Conservation (phyloP, 92 coral and sea anemone genomes). For the Ricordea florida region DNA sequence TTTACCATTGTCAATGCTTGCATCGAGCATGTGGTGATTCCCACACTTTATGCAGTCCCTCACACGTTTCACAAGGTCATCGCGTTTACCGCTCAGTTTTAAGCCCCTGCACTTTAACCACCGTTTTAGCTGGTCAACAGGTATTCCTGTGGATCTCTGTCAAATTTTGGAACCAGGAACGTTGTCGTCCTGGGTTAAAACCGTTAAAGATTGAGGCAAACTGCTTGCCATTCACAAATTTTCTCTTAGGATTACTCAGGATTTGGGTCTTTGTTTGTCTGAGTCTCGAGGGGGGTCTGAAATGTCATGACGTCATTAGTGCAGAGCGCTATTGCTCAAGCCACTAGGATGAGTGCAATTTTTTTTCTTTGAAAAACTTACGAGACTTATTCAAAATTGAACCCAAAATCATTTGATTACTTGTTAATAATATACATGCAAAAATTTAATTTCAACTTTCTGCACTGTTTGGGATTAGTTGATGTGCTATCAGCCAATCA, state of each 20-base stretch:
- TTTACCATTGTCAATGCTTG: constrained; percentile 31
- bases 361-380: too few relatives aligned
- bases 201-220: constrained; percentile 31
- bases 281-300: constrained; percentile 11
- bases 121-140: constrained; percentile 54
- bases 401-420: too few relatives aligned
- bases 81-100: constrained; percentile 52
- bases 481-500: too few relatives aligned
- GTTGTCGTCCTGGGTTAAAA: constrained; percentile 36
- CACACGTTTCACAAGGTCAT: constrained; percentile 49
- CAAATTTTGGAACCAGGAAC: constrained; percentile 64
- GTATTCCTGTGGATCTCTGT: constrained; percentile 57
- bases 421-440: too few relatives aligned
- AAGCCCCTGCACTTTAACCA: constrained; percentile 62
- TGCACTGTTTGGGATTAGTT: too few relatives aligned
- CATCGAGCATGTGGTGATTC: constrained; percentile 37
- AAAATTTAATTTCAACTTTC: too few relatives aligned
- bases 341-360: too few relatives aligned
- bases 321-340: constrained; percentile 26
- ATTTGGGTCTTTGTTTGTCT: constrained; percentile 50
- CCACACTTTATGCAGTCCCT: constrained; percentile 39
- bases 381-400: too few relatives aligned
- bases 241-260: constrained; percentile 7
- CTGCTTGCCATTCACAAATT: constrained; percentile 16
- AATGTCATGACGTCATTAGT: constrained; percentile 44